Percentiles rank a stretch among this genome's conserved stretches.
phyloP scores from a whole-genome alignment of 2,888 invertebrate genomes.

The Drosophila meridionalis region DNA sequence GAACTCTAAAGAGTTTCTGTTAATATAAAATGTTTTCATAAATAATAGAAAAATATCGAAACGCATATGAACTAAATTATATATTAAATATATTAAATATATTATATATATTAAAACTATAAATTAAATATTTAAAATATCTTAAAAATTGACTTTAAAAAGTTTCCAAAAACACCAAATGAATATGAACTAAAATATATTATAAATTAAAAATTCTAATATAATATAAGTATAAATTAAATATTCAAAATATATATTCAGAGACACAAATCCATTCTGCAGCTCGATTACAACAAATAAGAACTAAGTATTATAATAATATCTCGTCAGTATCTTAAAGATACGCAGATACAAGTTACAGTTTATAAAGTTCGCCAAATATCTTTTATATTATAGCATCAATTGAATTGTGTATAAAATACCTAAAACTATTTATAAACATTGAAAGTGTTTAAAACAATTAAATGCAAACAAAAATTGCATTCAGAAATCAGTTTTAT shows the following conservation, averaged over 20 bases:
- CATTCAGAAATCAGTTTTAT: conserved; percentile 9
- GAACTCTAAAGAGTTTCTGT: no score
- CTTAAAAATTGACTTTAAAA: background rate
- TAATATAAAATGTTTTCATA: no score
- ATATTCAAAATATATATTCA: background rate
- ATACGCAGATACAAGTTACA: background rate
- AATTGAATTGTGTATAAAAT: background rate
- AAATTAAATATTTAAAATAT: background rate
- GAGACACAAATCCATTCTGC: background rate
- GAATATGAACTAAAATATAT: background rate
- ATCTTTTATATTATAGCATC: background rate
- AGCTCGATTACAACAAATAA: no score
- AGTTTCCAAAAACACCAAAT: background rate
- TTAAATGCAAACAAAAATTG: background rate
- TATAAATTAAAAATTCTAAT: background rate
- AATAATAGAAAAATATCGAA: no score
- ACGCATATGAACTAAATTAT: background rate
- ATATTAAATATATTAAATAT: background rate
- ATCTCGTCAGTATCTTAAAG: background rate
- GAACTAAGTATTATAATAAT: background rate
- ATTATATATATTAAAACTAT: no score
- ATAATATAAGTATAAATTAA: background rate
- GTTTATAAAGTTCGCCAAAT: background rate
- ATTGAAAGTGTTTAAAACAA: conserved; percentile 5
- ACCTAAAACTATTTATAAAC: background rate